Evolutionary conservation across 2,113 vertebrate genomes (phyloP).

Genomic region (Epinephelus moara): DNA sequence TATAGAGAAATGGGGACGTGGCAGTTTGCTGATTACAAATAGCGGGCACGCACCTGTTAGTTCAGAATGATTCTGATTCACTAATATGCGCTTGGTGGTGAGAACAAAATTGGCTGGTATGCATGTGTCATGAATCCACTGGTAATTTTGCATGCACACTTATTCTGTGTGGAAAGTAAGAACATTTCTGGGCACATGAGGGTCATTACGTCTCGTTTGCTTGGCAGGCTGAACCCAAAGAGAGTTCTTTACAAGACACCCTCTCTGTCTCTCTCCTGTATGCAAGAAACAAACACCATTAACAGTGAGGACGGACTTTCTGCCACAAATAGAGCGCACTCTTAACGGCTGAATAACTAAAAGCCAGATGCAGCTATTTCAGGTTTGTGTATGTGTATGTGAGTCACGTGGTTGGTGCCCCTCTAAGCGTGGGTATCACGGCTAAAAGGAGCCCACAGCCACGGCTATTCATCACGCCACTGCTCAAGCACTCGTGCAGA

Average conservation of each 20-base stretch:
- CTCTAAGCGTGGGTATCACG: conserved; percentile 15
- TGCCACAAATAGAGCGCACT: neutral
- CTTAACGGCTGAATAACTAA: conserved; percentile 30
- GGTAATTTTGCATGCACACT: too few species aligned
- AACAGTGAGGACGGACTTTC: neutral
- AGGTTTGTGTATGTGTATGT: conserved; percentile 15
- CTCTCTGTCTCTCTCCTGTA: neutral
- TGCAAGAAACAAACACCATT: neutral
- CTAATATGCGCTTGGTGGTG: too few species aligned
- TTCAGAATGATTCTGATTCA: too few species aligned
- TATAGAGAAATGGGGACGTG: too few species aligned
- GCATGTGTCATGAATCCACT: too few species aligned
- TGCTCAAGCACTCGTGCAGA: conserved; percentile 33
- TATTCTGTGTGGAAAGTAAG: too few species aligned
- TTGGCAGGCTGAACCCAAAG: neutral
- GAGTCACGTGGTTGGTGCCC: conserved; percentile 46
- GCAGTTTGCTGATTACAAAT: too few species aligned
- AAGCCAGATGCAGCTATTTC: conserved; percentile 54
- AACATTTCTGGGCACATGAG: too few species aligned
- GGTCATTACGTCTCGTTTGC: neutral
- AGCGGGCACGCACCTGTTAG: too few species aligned
- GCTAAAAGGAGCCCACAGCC: conserved; percentile 17
- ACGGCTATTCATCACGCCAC: conserved; percentile 43
- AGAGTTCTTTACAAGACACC: neutral
- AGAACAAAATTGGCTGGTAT: too few species aligned